Evolutionary conservation across 2,113 vertebrate species (phyloP), one percentile per base, ranked within the genome.

Genomic region (Stegostoma tigrinum): DNA sequence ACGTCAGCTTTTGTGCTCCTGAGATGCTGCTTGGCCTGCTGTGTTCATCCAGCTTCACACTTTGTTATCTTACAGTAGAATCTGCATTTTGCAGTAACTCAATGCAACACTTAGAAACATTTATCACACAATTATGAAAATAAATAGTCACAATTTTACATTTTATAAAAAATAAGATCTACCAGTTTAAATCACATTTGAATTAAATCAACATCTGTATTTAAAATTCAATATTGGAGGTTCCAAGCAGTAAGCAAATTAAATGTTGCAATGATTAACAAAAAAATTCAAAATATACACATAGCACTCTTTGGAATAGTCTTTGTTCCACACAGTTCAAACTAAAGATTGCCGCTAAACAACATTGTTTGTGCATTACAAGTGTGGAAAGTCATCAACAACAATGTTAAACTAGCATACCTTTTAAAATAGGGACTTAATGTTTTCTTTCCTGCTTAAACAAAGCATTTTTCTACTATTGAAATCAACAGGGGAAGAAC

Each of bases 141-240:
- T 95, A 95, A 95, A 95, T 30, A 17, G 17, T 30, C 34, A 45
- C 67, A 72, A 70, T 48, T 75, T 95, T 95, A 72, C 42, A 70
- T 30, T 70, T 70, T 95, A 95, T 95, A 95, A 95, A 94, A 95
- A 95, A 72, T 72, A 95, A 95, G 38, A 75, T 95, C 94, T 75
- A 48, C 42, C 42, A 42, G 19, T 72, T 95, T 95, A 48, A 72
- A 72, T 72, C 21, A 48, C 67, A 72, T 72, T 95, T 72, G 67
- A 95, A 95, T 70, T 72, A 70, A 95, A 70, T 72, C 67, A 14
- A 95, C 93, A 95, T 48, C n/a, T 72, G 67, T 66, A 42, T 45
- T 95, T 72, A 70, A 95, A 95, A 95, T 38, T 23, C 30, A 5
- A 68, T 27, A 95, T 23, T 5, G 72, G 38, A 95, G 27, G 10